Evolutionary conservation across 2,797 vertebrate genomes (phyloP), one percentile per base, ranked within the genome.

Genomic region (Neostethus bicornis): DNA sequence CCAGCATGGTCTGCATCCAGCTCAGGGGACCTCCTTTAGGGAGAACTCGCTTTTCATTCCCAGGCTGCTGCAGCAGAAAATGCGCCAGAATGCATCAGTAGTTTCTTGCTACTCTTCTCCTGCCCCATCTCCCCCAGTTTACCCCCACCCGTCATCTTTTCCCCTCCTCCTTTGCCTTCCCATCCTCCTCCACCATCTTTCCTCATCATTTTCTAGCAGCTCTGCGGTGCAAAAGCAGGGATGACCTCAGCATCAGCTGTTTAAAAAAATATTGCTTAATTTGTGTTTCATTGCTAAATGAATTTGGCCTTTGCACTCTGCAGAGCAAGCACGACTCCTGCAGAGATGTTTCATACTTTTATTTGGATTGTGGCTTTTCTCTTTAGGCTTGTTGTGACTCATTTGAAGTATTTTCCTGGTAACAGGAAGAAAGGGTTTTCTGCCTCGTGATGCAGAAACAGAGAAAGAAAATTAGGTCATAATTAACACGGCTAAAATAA

Each of bases 1-100:
- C 72, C 77, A 52, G 64, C 61, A 56, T 67, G 61, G 72, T 69
- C 62, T 61, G 54, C 37, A 11, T 57, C 66, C 65, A 66, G 62
- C 81, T 79, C 65, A 47, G 65, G 81, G 78, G 83, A 78, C 71
- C 51, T 79, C 73, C 67, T 77, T 77, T 51, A 67, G 58, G 71
- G 71, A 56, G 46, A 60, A 61, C 77, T 70, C 52, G 21, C 70
- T 75, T 70, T 66, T 84, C n/a, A 84, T 88, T 91, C 88, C 85
- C 87, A 68, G 20, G 83, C 67, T 89, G 88, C 86, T 91, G 89
- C 88, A 87, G 89, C 80, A 90, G 70, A 88, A 87, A 81, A 86
- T 89, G 87, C 78, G 32, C 85, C 82, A 89, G 70, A 88, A 87
- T 88, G 80, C 88, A 89, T 85, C 86, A 86, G 81, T 84, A 61